Conservation (phyloP, 2,888 invertebrate species). For the Caenorhabditis japonica region DNA sequence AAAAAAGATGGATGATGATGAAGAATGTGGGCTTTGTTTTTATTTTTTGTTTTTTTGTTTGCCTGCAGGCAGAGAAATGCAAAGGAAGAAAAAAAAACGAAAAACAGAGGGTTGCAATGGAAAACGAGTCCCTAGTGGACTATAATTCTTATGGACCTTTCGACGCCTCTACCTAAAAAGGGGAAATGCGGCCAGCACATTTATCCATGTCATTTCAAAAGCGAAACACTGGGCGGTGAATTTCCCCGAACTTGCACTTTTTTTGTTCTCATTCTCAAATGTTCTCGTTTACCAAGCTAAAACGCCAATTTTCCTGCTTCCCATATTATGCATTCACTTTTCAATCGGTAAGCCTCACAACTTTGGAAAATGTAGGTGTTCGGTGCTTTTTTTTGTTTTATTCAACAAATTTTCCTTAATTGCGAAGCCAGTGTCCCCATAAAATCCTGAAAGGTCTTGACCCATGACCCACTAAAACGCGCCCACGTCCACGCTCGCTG, state of each 20-base stretch:
- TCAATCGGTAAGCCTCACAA: slow-evolving; percentile 19
- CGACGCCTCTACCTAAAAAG: slow-evolving; percentile 49
- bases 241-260: background rate
- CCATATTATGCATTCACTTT: slow-evolving; percentile 32
- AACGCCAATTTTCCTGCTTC: slow-evolving; percentile 1
- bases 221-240: slow-evolving; percentile 35
- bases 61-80: no score
- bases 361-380: background rate
- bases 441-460: no score
- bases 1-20: no score
- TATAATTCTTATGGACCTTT: slow-evolving; percentile 48
- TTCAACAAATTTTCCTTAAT: background rate
- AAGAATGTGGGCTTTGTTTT: no score
- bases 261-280: slow-evolving; percentile 16
- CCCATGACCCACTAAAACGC: slow-evolving; percentile 32
- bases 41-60: no score
- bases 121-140: slow-evolving; percentile 40
- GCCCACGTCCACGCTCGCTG: slow-evolving; percentile 2
- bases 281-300: slow-evolving; percentile 15
- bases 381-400: background rate
- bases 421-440: no score
- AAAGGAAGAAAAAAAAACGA: slow-evolving; percentile 16
- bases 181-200: slow-evolving; percentile 34
- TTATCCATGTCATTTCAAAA: slow-evolving; percentile 46
- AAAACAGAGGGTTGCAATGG: slow-evolving; percentile 11